Base-by-base conservation (phyloP, 2,797 vertebrate genomes). In the Petrocephalus sullivani region DNA sequence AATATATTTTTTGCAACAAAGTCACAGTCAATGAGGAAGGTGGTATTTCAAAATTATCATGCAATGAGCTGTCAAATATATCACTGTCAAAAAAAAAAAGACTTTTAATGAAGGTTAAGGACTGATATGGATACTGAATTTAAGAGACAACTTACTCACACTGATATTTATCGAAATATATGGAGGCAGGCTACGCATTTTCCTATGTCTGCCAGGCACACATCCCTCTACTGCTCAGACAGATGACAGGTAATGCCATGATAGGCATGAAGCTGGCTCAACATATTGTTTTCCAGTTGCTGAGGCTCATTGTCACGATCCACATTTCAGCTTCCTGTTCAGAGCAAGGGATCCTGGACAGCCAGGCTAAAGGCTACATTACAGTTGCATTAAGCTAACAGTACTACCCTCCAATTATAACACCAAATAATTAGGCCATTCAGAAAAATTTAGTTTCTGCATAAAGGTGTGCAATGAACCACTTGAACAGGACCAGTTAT, bases 381-480 rank as follows among this genome's bases (percentile, higher is more conserved):
- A 87, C 75, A 85, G 86, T 86, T 85, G 58, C 88, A 81, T 56
- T 83, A 88, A 83, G 51, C 46, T 89, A 86, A 89, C 51, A 88
- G 49, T 46, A 78, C 21, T 81, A 57, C 54, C 54, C 21, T 53
- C 23, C 14, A 56, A 87, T 84, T 71, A 71, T 64, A 53, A 75
- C n/a, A 57, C 78, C 75, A 71, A 46, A 33, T 87, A 75, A 85
- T 85, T 84, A 46, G 81, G 75, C 64, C 53, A 89, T 84, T 87
- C 51, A 21, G 56, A 57, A 67, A 64, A 87, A 71, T 46, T 10
- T 75, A 14, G 71, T 87, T 81, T 81, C 81, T 84, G 78, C 88
- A 58, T 86, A 54, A 84, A 67, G 57, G 87, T 88, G 23, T 33
- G 75, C 86, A 85, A 60, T 1, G 56, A 85, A 19, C 58, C 46